Evolutionary conservation across 2,888 invertebrate genomes (phyloP), one percentile per base, ranked within the genome.

Genomic region (Acrocyrtus sp.): DNA sequence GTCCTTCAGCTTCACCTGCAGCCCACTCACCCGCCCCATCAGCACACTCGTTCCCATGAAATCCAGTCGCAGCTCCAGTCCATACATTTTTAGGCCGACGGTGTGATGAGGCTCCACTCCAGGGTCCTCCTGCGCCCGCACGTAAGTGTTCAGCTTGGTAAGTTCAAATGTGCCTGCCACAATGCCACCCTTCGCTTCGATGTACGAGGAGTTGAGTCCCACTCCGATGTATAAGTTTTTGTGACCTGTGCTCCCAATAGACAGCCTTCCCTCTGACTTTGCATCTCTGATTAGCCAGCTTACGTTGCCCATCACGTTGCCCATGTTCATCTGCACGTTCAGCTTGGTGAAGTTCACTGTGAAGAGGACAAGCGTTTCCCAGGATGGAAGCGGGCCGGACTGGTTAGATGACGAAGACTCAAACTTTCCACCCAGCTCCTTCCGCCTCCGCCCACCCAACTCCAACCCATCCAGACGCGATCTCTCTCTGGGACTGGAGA

Each of bases 271-370:
- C 82, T 95, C 93, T 62, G 95, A 95, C 83, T 92, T 90, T 83
- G 97, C 94, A 83, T 95, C 95, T 83, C 94, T 92, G 8, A 94
- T 95, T 84, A 94, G 88, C 96, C 96, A 97, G 82, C 92, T 90
- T 70, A 98, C 97, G 83, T 97, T 97, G 15, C 99, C 98, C 96
- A 99, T 98, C 0, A 98, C 97, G 83, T 98, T 98, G 47, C 98
- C 97, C 96, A 99, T 99, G 85, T 98, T 98, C 92, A 98, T 98
- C 83, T 96, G 95, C 10, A 99, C 95, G 84, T 98, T 97, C 61
- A 99, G 88, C 82, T 94, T 91, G 51, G 96, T 95, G 84, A 98
- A 95, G 86, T 98, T 97, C 47, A 98, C 92, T 0, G 96, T 95
- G 86, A 98, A 96, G 67, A 98, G 86, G 2, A 98, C 98, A 58